Conservation (phyloP, 2,888 invertebrate species). For the Auanema sp. region DNA sequence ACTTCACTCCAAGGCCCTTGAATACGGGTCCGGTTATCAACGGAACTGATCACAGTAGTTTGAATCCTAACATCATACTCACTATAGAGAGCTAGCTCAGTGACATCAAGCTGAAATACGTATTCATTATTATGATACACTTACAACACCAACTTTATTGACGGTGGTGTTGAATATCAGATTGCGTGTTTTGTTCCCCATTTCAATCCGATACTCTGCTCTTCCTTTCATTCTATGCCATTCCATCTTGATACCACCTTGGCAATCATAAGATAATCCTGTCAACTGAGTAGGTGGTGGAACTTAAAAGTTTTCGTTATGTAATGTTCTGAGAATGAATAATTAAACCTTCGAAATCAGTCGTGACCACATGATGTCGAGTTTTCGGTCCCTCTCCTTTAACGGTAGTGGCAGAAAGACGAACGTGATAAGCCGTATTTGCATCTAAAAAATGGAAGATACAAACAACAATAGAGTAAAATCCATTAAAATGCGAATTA, state of each 20-base stretch:
- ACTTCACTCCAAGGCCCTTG: constrained; percentile 31
- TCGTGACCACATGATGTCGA: constrained; percentile 39
- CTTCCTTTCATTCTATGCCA: constrained; percentile 8
- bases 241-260: constrained; percentile 15
- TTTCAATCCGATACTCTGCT: constrained; percentile 12
- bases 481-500: no score
- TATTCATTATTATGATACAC: no score
- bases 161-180: constrained; percentile 15
- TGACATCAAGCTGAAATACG: constrained; percentile 41
- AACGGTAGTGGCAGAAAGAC: constrained; percentile 51
- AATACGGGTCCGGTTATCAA: constrained; percentile 35
- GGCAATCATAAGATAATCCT: constrained; percentile 33
- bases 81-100: constrained; percentile 33
- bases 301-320: constrained; percentile 10
- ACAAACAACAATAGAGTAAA: no score
- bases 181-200: constrained; percentile 9
- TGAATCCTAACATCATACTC: constrained; percentile 40
- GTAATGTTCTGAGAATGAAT: neutral
- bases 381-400: constrained; percentile 59
- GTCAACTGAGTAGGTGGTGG: constrained; percentile 33
- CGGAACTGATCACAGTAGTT: constrained; percentile 27
- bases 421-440: constrained; percentile 46
- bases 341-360: constrained; percentile 27
- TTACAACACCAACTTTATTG: neutral
- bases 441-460: constrained; percentile 31